Evolutionary conservation across 2,797 vertebrate species (phyloP).

Genomic region (Urophycis tenuis): DNA sequence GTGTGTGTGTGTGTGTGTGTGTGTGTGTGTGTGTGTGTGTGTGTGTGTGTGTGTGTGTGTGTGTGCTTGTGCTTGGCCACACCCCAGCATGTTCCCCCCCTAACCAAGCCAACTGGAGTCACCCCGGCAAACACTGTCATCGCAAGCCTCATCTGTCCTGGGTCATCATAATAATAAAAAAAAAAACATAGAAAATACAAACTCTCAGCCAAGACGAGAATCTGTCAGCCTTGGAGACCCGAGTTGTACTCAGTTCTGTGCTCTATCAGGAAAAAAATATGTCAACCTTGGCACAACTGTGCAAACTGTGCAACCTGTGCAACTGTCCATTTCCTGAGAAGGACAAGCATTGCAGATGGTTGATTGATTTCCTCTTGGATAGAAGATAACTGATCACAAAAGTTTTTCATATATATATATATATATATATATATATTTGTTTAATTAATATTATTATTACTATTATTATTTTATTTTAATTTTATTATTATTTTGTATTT

Average conservation of each 20-base stretch:
- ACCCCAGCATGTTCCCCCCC: constrained; percentile 34
- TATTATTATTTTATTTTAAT: too few species aligned
- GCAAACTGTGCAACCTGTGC: too few species aligned
- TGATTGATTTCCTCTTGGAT: not conserved
- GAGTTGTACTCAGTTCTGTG: constrained; percentile 24
- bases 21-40: too few species aligned
- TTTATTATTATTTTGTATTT: too few species aligned
- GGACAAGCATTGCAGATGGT: not conserved
- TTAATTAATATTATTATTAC: too few species aligned
- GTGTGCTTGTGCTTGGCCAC: constrained; percentile 39
- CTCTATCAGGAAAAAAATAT: constrained; percentile 23
- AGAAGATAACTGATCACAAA: not conserved
- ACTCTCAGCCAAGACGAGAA: constrained; percentile 13
- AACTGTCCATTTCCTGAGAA: not conserved
- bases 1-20: constrained; percentile 31
- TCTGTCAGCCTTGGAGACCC: constrained; percentile 24
- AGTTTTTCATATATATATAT: too few species aligned
- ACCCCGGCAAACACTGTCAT: constrained; percentile 39
- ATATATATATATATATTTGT: too few species aligned
- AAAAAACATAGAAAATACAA: not conserved
- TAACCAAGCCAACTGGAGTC: constrained; percentile 44
- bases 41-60: constrained; percentile 30
- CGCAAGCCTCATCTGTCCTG: constrained; percentile 42
- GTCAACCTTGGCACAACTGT: not conserved
- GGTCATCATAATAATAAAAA: constrained; percentile 34